Evolutionary conservation across 2,888 invertebrate species (phyloP), one percentile per base, ranked within the genome.

Genomic region (Noctua janthe): DNA sequence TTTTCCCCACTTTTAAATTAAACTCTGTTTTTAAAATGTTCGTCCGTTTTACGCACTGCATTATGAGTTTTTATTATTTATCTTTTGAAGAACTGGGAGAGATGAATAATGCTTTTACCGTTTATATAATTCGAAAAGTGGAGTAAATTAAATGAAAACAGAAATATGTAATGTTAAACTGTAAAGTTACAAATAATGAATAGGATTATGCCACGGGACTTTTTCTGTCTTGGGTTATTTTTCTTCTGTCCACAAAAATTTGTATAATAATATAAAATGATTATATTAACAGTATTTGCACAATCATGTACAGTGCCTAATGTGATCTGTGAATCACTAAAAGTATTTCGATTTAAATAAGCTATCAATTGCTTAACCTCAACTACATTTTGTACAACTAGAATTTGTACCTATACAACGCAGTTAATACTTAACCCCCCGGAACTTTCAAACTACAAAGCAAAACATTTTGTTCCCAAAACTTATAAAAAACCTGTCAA

Each of bases 1-100:
- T 94, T 92, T 94, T 93, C 92, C 93, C 92, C 91, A 92, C 91
- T 94, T 94, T 91, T 88, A 93, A 94, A 93, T 94, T 92, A 94
- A 94, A 92, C 89, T 91, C 90, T 80, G 83, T 90, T 91, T 94
- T 94, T 92, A 89, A 90, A 93, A 93, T 83, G 87, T 89, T 78
- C 87, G 87, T 89, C 83, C 87, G 83, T 82, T 87, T 81, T 87
- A 87, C 81, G 79, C 75, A 85, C 85, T 89, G 84, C 88, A 88
- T 88, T 89, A 88, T 87, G 87, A 88, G 80, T 80, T 87, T 87
- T 81, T 86, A 71, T 79, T 87, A 83, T 89, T 87, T 90, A 84
- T 82, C 82, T 90, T 87, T 47, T 81, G 71, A 82, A 59, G 62
- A 69, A 84, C 76, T 77, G 74, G 20, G 62, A 69, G 49, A 79